Evolutionary conservation across 2,888 invertebrate species (phyloP).

Genomic region (Scaptomyza cyrtandrae): DNA sequence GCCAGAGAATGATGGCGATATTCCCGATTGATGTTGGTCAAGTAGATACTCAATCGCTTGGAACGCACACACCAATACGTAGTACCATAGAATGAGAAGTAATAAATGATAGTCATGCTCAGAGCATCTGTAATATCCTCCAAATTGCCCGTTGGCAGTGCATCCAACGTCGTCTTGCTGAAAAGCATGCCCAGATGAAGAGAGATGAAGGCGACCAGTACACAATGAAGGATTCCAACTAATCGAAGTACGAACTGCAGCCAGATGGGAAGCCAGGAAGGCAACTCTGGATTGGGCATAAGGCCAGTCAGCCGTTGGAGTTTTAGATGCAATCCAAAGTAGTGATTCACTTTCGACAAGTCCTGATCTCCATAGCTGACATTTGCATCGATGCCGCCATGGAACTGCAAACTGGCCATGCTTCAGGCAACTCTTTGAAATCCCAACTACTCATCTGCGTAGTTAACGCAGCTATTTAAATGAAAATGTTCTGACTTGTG

Average conservation of each 20-base stretch:
- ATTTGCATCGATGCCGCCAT: conserved; percentile 54
- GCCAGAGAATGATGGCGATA: conserved; percentile 81
- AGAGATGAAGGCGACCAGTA: conserved; percentile 49
- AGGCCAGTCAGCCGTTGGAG: conserved; percentile 64
- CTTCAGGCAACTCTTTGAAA: conserved; percentile 9
- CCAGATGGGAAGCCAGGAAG: conserved; percentile 41
- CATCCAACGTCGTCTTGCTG: conserved; percentile 68
- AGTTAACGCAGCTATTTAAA: conserved; percentile 58
- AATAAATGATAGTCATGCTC: conserved; percentile 77
- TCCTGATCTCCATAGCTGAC: conserved; percentile 61
- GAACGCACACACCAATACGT: conserved; percentile 74
- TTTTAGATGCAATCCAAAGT: conserved; percentile 63
- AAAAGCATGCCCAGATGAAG: conserved; percentile 73
- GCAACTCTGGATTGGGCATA: conserved; percentile 50
- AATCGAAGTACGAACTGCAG: conserved; percentile 20
- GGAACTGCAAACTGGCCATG: conserved; percentile 61
- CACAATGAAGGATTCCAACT: conserved; percentile 31
- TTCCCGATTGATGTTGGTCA: conserved; percentile 62
- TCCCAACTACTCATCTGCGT: conserved; percentile 34
- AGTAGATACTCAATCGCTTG: conserved; percentile 45
- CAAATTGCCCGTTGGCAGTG: conserved; percentile 65
- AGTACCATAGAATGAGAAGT: conserved; percentile 70
- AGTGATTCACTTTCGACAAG: conserved; percentile 41
- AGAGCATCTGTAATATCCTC: conserved; percentile 79
- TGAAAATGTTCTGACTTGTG: not conserved